Percentiles rank a stretch among this genome's conserved stretches.
Conservation (phyloP, 2,797 vertebrate genomes). For the Peromyscus nudipes region DNA sequence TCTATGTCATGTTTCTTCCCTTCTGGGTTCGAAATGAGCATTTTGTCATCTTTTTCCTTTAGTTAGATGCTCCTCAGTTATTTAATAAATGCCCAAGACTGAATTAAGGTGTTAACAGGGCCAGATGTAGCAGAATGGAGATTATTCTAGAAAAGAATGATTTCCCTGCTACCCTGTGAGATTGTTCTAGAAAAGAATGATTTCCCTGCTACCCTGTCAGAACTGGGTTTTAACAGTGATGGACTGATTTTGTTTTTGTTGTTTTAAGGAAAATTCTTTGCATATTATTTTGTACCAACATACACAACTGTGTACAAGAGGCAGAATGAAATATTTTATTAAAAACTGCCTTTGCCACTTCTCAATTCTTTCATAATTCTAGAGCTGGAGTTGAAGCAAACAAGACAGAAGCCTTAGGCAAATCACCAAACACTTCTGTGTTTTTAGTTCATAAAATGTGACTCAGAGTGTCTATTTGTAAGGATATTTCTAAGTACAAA, state of each 20-base stretch:
- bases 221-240: background rate
- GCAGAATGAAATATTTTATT: background rate
- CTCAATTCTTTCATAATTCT: slow-evolving; percentile 26
- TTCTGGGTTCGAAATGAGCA: background rate
- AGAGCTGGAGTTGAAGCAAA: slow-evolving; percentile 46
- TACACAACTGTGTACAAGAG: background rate
- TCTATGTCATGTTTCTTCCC: background rate
- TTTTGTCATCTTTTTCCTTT: background rate
- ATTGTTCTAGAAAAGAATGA: background rate
- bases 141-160: background rate
- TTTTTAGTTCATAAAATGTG: slow-evolving; percentile 57
- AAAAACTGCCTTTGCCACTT: background rate
- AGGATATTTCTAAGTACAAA: slow-evolving; percentile 5
- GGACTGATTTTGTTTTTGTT: background rate
- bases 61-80: slow-evolving; percentile 7
- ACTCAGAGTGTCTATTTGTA: background rate
- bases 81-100: background rate
- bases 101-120: slow-evolving; percentile 3
- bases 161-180: background rate
- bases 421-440: background rate
- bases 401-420: background rate
- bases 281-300: background rate
- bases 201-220: slow-evolving; percentile 1
- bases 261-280: background rate
- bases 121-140: background rate